phyloP scores from a whole-genome alignment of 2,888 invertebrate species.

The Tachystola acroxantha region DNA sequence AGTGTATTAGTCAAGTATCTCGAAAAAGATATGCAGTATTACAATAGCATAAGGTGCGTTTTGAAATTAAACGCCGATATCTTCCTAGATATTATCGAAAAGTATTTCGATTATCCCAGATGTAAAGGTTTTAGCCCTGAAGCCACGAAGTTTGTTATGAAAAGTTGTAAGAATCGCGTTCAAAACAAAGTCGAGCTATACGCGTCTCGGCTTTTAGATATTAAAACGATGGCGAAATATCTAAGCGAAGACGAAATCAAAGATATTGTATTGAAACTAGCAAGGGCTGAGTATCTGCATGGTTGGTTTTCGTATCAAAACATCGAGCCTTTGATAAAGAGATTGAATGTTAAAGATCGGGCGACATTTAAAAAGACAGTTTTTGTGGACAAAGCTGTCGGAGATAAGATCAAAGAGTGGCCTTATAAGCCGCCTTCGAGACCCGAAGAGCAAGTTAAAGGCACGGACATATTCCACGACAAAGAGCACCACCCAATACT shows the following conservation, averaged over 20 bases:
- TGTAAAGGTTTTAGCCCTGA: constrained; percentile 14
- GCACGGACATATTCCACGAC: constrained; percentile 22
- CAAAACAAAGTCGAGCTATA: constrained; percentile 26
- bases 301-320: constrained; percentile 21
- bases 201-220: constrained; percentile 20
- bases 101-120: constrained; percentile 14
- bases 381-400: constrained; percentile 28
- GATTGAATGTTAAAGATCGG: constrained; percentile 20
- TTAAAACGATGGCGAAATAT: constrained; percentile 18
- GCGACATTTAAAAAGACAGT: constrained; percentile 23
- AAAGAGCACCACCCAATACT: not conserved
- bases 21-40: constrained; percentile 23
- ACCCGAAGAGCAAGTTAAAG: constrained; percentile 6
- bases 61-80: constrained; percentile 33
- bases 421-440: constrained; percentile 26
- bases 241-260: constrained; percentile 22
- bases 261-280: constrained; percentile 21
- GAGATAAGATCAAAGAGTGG: constrained; percentile 21
- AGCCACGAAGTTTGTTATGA: constrained; percentile 23
- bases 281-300: constrained; percentile 19
- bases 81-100: constrained; percentile 24
- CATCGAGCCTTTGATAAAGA: constrained; percentile 26
- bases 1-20: constrained; percentile 25
- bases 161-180: constrained; percentile 19
- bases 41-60: constrained; percentile 31